phyloP scores from a whole-genome alignment of 2,797 vertebrate genomes.

The Sciurus vulgaris region DNA sequence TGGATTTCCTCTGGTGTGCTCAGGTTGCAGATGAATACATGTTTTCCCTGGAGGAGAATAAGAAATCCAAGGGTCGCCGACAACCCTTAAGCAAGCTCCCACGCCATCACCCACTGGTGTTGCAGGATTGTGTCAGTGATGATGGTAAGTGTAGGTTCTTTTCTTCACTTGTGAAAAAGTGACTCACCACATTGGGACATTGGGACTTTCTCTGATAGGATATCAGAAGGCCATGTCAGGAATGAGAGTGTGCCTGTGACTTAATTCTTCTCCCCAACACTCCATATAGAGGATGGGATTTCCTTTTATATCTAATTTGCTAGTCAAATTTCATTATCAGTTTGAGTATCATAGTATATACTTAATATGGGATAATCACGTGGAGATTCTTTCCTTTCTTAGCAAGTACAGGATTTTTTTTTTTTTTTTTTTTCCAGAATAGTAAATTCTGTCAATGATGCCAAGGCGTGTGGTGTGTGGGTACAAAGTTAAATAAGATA shows the following conservation, averaged over 20 bases:
- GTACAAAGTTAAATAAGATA: background rate
- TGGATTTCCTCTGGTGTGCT: slow-evolving; percentile 64
- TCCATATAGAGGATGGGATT: background rate
- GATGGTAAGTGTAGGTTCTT: slow-evolving; percentile 89
- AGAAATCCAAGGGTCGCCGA: slow-evolving; percentile 93
- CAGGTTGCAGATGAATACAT: slow-evolving; percentile 91
- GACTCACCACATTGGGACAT: background rate
- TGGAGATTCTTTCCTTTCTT: background rate
- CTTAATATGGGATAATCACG: background rate
- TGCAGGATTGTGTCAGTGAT: slow-evolving; percentile 94
- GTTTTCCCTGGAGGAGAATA: slow-evolving; percentile 90
- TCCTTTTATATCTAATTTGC: background rate
- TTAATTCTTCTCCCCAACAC: background rate
- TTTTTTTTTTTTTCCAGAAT: slow-evolving; percentile 9
- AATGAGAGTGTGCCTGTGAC: background rate
- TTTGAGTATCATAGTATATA: background rate
- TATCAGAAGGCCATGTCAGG: background rate
- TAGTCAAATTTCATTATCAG: background rate
- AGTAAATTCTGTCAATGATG: background rate
- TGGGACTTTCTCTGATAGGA: background rate
- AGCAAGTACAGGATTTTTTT: slow-evolving; percentile 9
- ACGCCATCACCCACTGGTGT: slow-evolving; percentile 93
- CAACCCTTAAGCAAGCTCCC: slow-evolving; percentile 94
- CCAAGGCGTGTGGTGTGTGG: slow-evolving; percentile 9
- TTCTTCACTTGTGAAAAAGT: background rate